Percentiles rank a stretch among this genome's conserved stretches.
These are phyloP conservation scores for Tupaia chinensis DNA, from an alignment of 2,113 vertebrate genomes.

Conservation along the genomic window DNA sequence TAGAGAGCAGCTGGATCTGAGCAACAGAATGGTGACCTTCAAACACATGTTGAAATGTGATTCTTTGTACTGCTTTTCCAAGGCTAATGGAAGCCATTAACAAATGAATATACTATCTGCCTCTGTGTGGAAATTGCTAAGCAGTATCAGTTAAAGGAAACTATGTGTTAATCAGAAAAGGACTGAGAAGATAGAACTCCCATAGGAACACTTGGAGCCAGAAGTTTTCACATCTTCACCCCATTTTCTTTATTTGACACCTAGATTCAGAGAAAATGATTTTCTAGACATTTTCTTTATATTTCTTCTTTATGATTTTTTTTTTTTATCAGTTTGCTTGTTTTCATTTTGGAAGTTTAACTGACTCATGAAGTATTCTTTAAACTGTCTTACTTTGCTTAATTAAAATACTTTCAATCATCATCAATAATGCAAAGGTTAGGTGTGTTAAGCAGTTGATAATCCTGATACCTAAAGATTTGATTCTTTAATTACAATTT, in stretches of 20 bases:
- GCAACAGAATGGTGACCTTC: too few species aligned
- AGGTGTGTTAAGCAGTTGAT: not conserved
- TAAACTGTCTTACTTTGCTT: conserved; percentile 3
- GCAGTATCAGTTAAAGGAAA: too few species aligned
- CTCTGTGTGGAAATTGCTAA: too few species aligned
- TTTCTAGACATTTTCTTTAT: not conserved
- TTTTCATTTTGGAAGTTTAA: conserved; percentile 13
- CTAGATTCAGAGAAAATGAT: not conserved
- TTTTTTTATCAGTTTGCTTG: not conserved
- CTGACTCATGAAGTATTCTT: not conserved
- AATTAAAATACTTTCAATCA: not conserved
- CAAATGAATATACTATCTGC: too few species aligned
- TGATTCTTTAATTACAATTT: not conserved
- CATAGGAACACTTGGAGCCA: too few species aligned
- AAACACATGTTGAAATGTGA: too few species aligned
- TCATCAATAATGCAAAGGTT: not conserved
- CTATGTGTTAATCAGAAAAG: too few species aligned
- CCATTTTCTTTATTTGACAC: not conserved
- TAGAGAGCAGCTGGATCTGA: too few species aligned
- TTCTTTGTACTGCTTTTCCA: too few species aligned
- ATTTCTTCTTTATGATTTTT: not conserved
- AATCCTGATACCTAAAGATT: not conserved
- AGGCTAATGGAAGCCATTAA: too few species aligned
- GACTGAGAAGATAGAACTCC: too few species aligned
- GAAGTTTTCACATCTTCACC: too few species aligned